Evolutionary conservation across 2,888 invertebrate species (phyloP), one percentile per base, ranked within the genome.

Genomic region (Stenichneumon culpator): DNA sequence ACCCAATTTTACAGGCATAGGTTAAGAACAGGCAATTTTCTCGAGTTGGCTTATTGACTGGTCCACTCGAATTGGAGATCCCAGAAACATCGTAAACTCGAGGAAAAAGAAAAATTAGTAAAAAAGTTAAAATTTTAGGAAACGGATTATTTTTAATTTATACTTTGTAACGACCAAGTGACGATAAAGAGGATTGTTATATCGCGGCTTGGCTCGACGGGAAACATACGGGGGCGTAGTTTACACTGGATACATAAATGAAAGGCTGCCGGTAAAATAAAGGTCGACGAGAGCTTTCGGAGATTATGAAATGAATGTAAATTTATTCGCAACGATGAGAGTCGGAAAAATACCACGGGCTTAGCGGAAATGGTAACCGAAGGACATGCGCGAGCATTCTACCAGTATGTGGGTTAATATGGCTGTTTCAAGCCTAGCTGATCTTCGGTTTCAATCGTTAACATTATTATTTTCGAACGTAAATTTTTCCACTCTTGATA

Each of bases 351-450:
- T 74, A 74, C 63, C 22, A 65, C 47, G 50, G 50, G 63, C 74
- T 74, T 50, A 65, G 63, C 74, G 74, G 65, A 74, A 74, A 74
- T 65, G 63, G 50, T 25, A 50, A 63, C 9, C 47, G 74, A 74
- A 63, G 60, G 32, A 50, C 63, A 60, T 74, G 44, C n/a, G 47
- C 25, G 1, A 44, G 14, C 28, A 19, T 22, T 74, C n/a, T 63
- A 32, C 28, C 47, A 32, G 65, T 14, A 32, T 74, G 74, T 65
- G 50, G 74, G 63, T 32, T 14, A 11, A 14, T 9, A 14, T 39
- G 47, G n/a, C 9, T 28, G 16, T 69, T 57, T 47, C 54, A 44
- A 54, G 57, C 19, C 72, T 16, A 16, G 7, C 44, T 14, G 44
- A 44, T 44, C 44, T 44, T 44, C 14, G 14, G 14, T 44, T 44